Percentiles rank a stretch among this genome's conserved stretches.
These are phyloP conservation scores for Diglossa cyanea DNA, from an alignment of 2,797 vertebrate species.

Conservation along the genomic window DNA sequence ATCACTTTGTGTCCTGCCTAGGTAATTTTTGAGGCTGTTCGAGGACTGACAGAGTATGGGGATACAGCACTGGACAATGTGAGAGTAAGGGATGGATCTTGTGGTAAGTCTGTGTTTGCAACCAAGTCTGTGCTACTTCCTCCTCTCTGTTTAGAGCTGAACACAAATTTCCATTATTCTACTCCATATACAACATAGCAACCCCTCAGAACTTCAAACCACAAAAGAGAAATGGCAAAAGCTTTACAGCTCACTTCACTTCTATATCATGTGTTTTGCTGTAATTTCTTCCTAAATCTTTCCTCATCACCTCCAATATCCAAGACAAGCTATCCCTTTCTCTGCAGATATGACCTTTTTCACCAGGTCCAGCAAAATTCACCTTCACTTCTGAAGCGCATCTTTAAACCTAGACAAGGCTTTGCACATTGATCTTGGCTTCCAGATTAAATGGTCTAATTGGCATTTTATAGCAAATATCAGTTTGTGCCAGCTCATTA, in stretches of 20 bases:
- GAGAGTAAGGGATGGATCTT: slow-evolving; percentile 74
- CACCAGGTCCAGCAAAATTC: background rate
- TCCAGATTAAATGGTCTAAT: background rate
- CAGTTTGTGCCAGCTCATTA: background rate
- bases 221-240: background rate
- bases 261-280: background rate
- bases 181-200: background rate
- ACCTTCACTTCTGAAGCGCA: background rate
- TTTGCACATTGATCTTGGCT: background rate
- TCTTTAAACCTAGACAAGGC: background rate
- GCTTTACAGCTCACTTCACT: background rate
- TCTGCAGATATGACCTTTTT: background rate
- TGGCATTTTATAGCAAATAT: background rate
- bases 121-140: background rate
- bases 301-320: background rate
- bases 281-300: background rate
- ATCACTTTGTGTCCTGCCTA: slow-evolving; percentile 15
- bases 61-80: slow-evolving; percentile 73
- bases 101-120: slow-evolving; percentile 69
- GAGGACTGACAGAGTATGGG: slow-evolving; percentile 60
- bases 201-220: background rate
- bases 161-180: background rate
- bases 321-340: background rate
- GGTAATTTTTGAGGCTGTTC: slow-evolving; percentile 76
- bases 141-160: background rate